Evolutionary conservation across 2,888 invertebrate genomes (phyloP), one percentile per base, ranked within the genome.

Genomic region (Hirtodrosophila histrioides): DNA sequence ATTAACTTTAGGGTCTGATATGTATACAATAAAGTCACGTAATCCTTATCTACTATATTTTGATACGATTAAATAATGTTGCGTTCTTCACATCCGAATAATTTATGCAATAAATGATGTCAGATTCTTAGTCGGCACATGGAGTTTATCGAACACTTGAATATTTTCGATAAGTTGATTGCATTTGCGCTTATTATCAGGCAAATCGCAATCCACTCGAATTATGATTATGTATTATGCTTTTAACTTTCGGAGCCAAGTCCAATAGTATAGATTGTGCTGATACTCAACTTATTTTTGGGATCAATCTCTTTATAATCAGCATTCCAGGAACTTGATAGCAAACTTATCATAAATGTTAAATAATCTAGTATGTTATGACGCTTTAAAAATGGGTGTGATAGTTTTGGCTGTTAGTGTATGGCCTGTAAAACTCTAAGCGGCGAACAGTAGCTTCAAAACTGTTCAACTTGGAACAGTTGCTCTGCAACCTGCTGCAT

Each of bases 381-480:
- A 5, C 27, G 6, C 1, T 57, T 40, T 24, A 27, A n/a, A 24
- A 36, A 37, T 10, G 23, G 11, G 23, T 31, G 6, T 12, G 17
- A 2, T 2, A 8, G 17, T 64, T 51, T 12, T 29, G 5, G n/a
- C 39, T 9, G 35, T 23, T 6, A 43, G 51, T 58, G 41, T 51
- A 17, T 7, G 10, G 17, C 12, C 11, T 27, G 2, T 37, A 17
- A 54, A 17, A n/a, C 35, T 23, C 0, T 53, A 40, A 45, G 44
- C 44, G 27, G 5, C 0, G 2, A 36, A 24, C 54, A 70, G 10
- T 54, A 0, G 0, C 36, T 7, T 9, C 5, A 3, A 49, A 65
- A 73, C 74, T 29, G 27, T n/a, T n/a, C n/a, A n/a, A n/a, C n/a
- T n/a, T n/a, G 4, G 10, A 6, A 24, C 43, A 75, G 11, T 61